Conservation (phyloP, 2,888 invertebrate genomes). For the Laspeyria flexula region DNA sequence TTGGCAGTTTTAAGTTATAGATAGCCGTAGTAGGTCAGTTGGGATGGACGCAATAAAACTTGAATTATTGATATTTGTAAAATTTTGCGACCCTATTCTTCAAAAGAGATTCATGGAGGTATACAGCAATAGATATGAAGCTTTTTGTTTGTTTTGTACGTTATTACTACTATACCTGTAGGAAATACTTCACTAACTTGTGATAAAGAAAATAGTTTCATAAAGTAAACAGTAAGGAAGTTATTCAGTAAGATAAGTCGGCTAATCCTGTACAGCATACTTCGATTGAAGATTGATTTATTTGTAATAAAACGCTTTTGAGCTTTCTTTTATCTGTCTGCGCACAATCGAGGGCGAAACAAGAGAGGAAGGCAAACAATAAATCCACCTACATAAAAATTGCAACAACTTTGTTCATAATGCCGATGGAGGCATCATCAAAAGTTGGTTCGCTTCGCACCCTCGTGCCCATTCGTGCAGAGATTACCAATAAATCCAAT, state of each 20-base stretch:
- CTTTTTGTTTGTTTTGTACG: not conserved
- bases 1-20: constrained; percentile 59
- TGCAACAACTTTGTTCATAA: constrained; percentile 86
- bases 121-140: too few species aligned
- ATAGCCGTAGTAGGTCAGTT: constrained; percentile 64
- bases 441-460: constrained; percentile 85
- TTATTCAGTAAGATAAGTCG: constrained; percentile 43
- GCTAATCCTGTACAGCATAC: constrained; percentile 59
- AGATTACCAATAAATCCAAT: constrained; percentile 87
- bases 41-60: constrained; percentile 69
- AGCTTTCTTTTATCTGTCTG: constrained; percentile 76
- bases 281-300: constrained; percentile 74
- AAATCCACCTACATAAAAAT: constrained; percentile 84
- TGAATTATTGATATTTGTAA: constrained; percentile 60
- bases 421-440: constrained; percentile 84
- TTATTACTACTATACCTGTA: not conserved
- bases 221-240: constrained; percentile 35
- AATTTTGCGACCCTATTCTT: not conserved
- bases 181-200: not conserved
- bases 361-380: constrained; percentile 78
- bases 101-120: too few species aligned
- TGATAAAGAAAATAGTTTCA: not conserved
- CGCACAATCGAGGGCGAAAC: constrained; percentile 76
- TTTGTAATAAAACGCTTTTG: constrained; percentile 73
- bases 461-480: constrained; percentile 86